Evolutionary conservation across 2,797 vertebrate genomes (phyloP), one percentile per base, ranked within the genome.

Genomic region (Prunella strophiata): DNA sequence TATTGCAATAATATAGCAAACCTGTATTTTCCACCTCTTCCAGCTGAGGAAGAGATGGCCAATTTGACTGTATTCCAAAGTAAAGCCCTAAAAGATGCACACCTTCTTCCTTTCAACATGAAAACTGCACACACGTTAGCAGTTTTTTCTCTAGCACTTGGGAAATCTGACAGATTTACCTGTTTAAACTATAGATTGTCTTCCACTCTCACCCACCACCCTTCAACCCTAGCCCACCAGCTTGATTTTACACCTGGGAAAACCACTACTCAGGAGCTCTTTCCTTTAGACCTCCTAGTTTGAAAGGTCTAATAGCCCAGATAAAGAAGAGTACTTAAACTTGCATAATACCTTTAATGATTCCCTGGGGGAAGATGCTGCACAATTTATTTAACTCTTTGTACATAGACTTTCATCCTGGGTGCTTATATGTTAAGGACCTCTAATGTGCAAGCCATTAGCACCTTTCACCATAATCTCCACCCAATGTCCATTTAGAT

Each of bases 401-500:
- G 77, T 90, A 94, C 45, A 51, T 63, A 88, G 91, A 91, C 94
- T 95, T 94, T 93, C 89, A 96, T 96, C 91, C 59, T 90, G 91
- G 96, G 95, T 79, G 83, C 96, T 93, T 95, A 94, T 74, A 94
- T 54, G 96, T 96, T 94, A 97, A 96, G 79, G 92, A 94, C 74
- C 85, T 90, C 80, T 96, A 96, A 97, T 91, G 96, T 88, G 91
- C 89, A 75, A 90, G 93, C 94, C 95, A 97, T 97, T 97, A 97
- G 94, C 89, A 96, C 96, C 96, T 96, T 96, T 96, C 96, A 95
- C 96, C 95, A 96, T 96, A 96, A 96, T 97, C 96, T 97, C 80
- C 95, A 96, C 96, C 96, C 93, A 95, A 68, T 82, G 96, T 96
- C 96, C 95, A 97, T 97, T 96, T 96, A 93, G 95, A 97, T 95